phyloP scores from a whole-genome alignment of 2,113 vertebrate species.

The Serinus canaria region DNA sequence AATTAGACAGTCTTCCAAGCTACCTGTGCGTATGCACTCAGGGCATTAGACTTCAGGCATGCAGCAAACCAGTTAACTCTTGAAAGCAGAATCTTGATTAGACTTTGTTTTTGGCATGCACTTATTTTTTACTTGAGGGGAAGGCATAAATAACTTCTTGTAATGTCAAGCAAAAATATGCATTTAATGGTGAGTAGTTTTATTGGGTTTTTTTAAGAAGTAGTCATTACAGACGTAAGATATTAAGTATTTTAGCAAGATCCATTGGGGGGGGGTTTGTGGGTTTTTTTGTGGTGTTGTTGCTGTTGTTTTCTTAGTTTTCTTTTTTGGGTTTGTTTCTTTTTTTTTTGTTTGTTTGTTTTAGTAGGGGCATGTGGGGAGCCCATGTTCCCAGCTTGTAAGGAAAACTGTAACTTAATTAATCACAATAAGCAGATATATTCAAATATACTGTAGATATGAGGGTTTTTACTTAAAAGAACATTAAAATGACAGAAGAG shows the following conservation, averaged over 20 bases:
- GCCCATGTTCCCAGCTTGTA: not conserved
- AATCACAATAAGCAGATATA: not conserved
- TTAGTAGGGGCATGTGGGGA: not conserved
- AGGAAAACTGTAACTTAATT: not conserved
- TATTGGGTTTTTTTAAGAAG: not conserved
- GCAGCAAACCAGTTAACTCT: not conserved
- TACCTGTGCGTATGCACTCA: not conserved
- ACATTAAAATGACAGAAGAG: not conserved
- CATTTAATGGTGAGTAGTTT: not conserved
- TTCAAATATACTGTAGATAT: not conserved
- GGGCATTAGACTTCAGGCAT: not conserved
- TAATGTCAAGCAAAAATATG: not conserved
- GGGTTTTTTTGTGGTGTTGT: not conserved
- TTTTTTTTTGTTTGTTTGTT: not conserved
- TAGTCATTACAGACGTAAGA: not conserved
- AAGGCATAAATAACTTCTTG: not conserved
- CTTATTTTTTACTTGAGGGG: not conserved
- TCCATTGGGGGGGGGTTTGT: fast-evolving
- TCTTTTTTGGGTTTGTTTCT: too few species aligned
- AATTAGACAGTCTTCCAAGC: slow-evolving; percentile 25
- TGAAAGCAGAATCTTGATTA: not conserved
- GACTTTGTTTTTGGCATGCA: not conserved
- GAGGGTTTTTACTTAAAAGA: not conserved
- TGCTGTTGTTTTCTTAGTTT: not conserved
- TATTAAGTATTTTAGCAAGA: not conserved